Evolutionary conservation across 2,113 vertebrate genomes (phyloP).

Genomic region (Burhinus bistriatus): DNA sequence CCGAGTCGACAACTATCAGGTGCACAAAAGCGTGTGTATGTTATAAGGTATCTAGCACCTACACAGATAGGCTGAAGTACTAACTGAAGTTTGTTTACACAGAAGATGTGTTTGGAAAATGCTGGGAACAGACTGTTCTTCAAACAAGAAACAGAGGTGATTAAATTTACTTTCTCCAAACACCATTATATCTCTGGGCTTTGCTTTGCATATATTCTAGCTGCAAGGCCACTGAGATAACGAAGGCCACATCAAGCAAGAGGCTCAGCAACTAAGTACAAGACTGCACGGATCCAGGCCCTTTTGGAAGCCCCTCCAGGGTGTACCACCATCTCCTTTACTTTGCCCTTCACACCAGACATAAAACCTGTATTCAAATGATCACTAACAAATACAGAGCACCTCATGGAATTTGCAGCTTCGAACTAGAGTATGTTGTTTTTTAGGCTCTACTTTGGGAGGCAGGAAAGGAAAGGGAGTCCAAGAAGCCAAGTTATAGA

Average conservation of each 20-base stretch:
- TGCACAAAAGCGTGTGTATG: not conserved
- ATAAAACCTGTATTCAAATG: not conserved
- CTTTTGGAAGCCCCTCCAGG: not conserved
- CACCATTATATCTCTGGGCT: accelerated
- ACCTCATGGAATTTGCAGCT: not conserved
- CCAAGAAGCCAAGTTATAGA: not conserved
- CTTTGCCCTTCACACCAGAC: not conserved
- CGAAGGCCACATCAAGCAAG: accelerated
- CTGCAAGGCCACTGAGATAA: not conserved
- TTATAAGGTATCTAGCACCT: not conserved
- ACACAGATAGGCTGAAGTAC: not conserved
- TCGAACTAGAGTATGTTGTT: accelerated
- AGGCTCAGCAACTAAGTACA: not conserved
- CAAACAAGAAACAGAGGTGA: not conserved
- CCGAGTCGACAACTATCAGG: not conserved
- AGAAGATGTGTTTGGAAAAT: not conserved
- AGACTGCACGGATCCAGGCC: not conserved
- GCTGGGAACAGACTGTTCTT: not conserved
- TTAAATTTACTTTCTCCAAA: not conserved
- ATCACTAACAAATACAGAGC: not conserved
- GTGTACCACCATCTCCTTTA: not conserved
- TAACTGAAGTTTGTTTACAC: not conserved
- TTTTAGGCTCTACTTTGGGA: not conserved
- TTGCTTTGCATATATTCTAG: not conserved
- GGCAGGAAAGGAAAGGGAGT: not conserved